Evolutionary conservation across 2,797 vertebrate genomes (phyloP).

Genomic region (Rhabdophis nuchalis): DNA sequence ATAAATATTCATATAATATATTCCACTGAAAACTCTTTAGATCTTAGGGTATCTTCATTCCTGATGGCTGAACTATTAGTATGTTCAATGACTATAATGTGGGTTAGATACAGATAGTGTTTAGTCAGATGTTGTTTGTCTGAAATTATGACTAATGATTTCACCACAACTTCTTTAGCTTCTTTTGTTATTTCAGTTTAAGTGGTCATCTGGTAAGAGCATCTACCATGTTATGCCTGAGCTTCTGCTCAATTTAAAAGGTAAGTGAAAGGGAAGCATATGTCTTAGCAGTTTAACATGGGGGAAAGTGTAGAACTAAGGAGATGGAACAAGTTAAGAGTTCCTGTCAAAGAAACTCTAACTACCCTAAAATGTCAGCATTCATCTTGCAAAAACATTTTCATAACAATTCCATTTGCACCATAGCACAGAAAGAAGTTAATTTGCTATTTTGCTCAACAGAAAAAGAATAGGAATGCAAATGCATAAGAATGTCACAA

Average conservation of each 20-base stretch:
- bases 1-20: neutral
- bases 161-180: neutral
- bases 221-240: neutral
- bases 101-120: neutral
- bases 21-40: neutral
- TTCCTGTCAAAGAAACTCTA: neutral
- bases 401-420: neutral
- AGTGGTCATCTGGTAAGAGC: neutral
- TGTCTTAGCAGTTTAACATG: neutral
- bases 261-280: neutral
- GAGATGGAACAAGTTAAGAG: neutral
- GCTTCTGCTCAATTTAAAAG: neutral
- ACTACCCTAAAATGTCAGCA: neutral
- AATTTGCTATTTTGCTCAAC: neutral
- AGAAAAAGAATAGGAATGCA: neutral
- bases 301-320: neutral
- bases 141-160: neutral
- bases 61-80: neutral
- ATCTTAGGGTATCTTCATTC: neutral
- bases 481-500: neutral
- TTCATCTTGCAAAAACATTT: neutral
- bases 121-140: neutral
- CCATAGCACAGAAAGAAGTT: neutral
- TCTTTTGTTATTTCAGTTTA: neutral
- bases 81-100: neutral